phyloP scores from a whole-genome alignment of 2,888 invertebrate species.

The Cryptocephalus primarius region DNA sequence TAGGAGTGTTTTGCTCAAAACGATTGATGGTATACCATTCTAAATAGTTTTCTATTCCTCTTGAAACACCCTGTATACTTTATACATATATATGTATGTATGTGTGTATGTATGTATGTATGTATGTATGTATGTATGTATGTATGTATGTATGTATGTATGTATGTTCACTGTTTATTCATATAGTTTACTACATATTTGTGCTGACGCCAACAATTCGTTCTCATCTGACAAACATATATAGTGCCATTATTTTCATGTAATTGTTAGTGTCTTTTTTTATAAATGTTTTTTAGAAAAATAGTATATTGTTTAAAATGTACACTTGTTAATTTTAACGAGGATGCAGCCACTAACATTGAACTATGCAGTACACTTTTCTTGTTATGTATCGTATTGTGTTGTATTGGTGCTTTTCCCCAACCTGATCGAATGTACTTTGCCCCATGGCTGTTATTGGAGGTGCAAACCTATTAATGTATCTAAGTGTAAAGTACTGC shows the following conservation, averaged over 20 bases:
- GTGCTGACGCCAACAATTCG: slow-evolving; percentile 21
- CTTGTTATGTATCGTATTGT: slow-evolving; percentile 23
- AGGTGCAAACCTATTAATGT: slow-evolving; percentile 2
- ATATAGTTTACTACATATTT: slow-evolving; percentile 7
- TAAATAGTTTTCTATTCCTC: no score
- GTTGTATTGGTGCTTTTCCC: slow-evolving; percentile 36
- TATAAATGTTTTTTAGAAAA: slow-evolving; percentile 39
- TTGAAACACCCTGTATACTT: no score
- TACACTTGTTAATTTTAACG: slow-evolving; percentile 39
- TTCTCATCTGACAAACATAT: slow-evolving; percentile 21
- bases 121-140: slow-evolving; percentile 5
- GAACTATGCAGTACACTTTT: slow-evolving; percentile 27
- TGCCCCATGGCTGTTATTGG: slow-evolving; percentile 34
- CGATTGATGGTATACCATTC: no score
- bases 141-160: background rate
- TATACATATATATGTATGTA: background rate
- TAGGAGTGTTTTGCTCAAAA: no score
- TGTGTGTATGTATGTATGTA: background rate
- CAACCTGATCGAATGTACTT: slow-evolving; percentile 34
- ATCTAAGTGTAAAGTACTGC: slow-evolving; percentile 30
- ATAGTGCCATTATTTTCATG: slow-evolving; percentile 41
- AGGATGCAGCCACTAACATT: slow-evolving; percentile 35
- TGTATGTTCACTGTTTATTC: slow-evolving; percentile 12
- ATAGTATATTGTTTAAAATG: slow-evolving; percentile 37
- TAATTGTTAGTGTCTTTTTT: slow-evolving; percentile 38